Conservation (phyloP, 1,140 invertebrate species). For the Cydia pomonella region DNA sequence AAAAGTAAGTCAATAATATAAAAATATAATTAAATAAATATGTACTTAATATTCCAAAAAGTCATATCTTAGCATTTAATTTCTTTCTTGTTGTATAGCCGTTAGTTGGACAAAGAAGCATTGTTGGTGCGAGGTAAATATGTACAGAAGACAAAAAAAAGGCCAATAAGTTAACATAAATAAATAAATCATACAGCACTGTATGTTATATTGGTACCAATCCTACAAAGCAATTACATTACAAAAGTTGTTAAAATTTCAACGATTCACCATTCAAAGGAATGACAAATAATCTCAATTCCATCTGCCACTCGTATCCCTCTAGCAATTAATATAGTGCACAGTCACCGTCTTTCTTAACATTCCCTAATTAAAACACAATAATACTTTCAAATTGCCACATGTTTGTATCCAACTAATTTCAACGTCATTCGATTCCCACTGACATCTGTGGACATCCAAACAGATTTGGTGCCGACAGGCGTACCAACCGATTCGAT, state of each 20-base stretch:
- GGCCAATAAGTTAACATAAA: no score
- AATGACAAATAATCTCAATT: slow-evolving; percentile 21
- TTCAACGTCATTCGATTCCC: slow-evolving; percentile 49
- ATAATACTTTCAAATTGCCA: slow-evolving; percentile 61
- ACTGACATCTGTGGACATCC: slow-evolving; percentile 64
- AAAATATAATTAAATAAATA: no score
- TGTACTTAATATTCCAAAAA: no score
- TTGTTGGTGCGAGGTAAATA: no score
- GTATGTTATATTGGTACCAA: background rate
- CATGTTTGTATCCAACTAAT: slow-evolving; percentile 70
- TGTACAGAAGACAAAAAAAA: no score
- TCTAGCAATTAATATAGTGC: slow-evolving; percentile 23
- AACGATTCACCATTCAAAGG: background rate
- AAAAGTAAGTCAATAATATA: no score
- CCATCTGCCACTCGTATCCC: slow-evolving; percentile 16
- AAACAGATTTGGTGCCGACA: slow-evolving; percentile 62
- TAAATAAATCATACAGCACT: no score
- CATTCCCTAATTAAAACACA: slow-evolving; percentile 58
- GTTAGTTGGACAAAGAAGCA: no score
- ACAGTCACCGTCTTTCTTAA: slow-evolving; percentile 6
- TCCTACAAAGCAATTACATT: background rate
- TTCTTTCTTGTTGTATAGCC: no score
- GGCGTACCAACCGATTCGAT: slow-evolving; percentile 65
- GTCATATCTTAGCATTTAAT: no score
- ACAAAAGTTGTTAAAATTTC: background rate